A percentile compares a stretch with the other conserved stretches of the same genome.
These are phyloP conservation scores for Aleiodes leptofemur DNA, from an alignment of 2,888 invertebrate genomes.

Conservation along the genomic window DNA sequence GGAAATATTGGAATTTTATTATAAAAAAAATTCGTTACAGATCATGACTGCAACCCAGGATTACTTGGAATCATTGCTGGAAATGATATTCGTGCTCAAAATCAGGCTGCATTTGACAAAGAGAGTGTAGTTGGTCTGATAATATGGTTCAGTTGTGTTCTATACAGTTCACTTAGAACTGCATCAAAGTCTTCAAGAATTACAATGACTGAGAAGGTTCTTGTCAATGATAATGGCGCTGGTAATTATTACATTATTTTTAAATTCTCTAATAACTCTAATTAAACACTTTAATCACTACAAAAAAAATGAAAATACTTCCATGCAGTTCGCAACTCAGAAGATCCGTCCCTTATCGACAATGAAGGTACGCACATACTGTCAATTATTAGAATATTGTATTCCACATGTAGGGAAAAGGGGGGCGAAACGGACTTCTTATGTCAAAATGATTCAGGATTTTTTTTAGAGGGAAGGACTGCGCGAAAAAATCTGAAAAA, in stretches of 20 bases:
- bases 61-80: conserved; percentile 76
- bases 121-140: conserved; percentile 94
- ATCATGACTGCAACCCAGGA: conserved; percentile 86
- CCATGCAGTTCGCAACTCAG: conserved; percentile 76
- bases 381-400: conserved; percentile 20
- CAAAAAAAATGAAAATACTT: conserved; percentile 51
- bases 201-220: conserved; percentile 88
- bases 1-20: no score
- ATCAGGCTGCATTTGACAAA: conserved; percentile 84
- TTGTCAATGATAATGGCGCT: conserved; percentile 84
- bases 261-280: conserved; percentile 40
- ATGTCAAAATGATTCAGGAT: no score
- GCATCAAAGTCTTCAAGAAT: conserved; percentile 95
- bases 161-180: conserved; percentile 97
- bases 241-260: conserved; percentile 76
- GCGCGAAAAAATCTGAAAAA: no score
- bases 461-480: no score
- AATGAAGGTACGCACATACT: conserved; percentile 78
- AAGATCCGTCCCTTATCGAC: conserved; percentile 77
- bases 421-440: no score
- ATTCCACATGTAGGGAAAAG: neutral
- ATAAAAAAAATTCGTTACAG: conserved; percentile 71
- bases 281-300: neutral
- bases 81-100: conserved; percentile 62
- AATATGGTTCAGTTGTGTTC: conserved; percentile 95